Percentiles rank a stretch among this genome's conserved stretches.
Evolutionary conservation across 1,140 invertebrate species (phyloP).

Genomic region (Zaprionus camerounensis): DNA sequence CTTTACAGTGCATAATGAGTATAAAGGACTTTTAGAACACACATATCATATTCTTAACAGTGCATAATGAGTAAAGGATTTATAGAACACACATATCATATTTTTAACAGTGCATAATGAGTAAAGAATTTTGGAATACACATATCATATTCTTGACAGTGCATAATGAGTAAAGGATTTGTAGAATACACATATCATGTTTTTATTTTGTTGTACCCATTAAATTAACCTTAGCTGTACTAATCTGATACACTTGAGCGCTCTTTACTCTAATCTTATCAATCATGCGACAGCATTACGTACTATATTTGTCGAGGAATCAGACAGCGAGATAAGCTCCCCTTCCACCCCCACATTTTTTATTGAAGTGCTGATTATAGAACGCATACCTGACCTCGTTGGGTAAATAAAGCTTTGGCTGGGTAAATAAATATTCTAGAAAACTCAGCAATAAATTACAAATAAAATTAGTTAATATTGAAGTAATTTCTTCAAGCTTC

Average conservation of each 20-base stretch:
- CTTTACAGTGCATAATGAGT: too few relatives aligned
- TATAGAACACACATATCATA: neutral
- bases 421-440: neutral
- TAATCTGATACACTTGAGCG: neutral
- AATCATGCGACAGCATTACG: slow-evolving; percentile 1
- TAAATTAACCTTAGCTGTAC: slow-evolving; percentile 6
- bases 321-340: neutral
- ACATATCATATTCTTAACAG: neutral
- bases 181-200: neutral
- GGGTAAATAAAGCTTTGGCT: neutral
- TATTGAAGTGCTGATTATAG: slow-evolving; percentile 5
- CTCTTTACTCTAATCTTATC: neutral
- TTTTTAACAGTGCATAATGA: too few relatives aligned
- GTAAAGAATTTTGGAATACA: neutral
- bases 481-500: too few relatives aligned
- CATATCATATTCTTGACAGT: neutral
- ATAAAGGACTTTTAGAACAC: neutral
- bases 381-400: neutral
- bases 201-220: neutral
- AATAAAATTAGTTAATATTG: too few relatives aligned
- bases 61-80: neutral
- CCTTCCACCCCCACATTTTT: neutral
- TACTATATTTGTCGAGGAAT: slow-evolving; percentile 7
- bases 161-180: neutral
- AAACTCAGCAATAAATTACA: neutral